Conservation (phyloP, 2,113 vertebrate genomes). For the Amphilophus citrinellus region DNA sequence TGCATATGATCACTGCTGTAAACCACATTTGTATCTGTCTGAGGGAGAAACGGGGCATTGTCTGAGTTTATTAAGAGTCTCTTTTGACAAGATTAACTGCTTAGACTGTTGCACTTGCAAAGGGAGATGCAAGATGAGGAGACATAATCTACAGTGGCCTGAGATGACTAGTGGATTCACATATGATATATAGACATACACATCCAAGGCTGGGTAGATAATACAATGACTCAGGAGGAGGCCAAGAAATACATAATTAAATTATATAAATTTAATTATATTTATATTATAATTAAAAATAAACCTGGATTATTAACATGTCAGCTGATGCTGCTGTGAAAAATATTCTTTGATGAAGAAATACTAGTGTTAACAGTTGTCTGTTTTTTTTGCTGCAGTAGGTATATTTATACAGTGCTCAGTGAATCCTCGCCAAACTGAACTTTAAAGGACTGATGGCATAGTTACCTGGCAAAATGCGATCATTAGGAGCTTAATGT, state of each 20-base stretch:
- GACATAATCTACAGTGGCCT: conserved; percentile 25
- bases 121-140: conserved; percentile 26
- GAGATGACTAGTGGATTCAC: conserved; percentile 8
- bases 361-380: neutral
- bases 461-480: conserved; percentile 45
- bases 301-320: conserved; percentile 51
- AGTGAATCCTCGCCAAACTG: neutral
- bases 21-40: conserved; percentile 55
- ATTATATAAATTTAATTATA: neutral
- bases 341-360: conserved; percentile 12
- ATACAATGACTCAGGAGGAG: conserved; percentile 23
- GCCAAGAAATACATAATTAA: conserved; percentile 47
- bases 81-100: conserved; percentile 66
- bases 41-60: conserved; percentile 29
- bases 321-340: conserved; percentile 33
- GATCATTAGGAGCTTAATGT: conserved; percentile 36
- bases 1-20: conserved; percentile 48
- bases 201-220: conserved; percentile 18
- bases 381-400: neutral
- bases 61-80: conserved; percentile 51
- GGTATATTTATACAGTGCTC: conserved; percentile 16
- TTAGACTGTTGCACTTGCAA: conserved; percentile 41
- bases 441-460: conserved; percentile 23
- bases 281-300: neutral
- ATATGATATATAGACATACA: neutral